Evolutionary conservation across 2,888 invertebrate species (phyloP), one percentile per base, ranked within the genome.

Genomic region (Campoplex nolae): DNA sequence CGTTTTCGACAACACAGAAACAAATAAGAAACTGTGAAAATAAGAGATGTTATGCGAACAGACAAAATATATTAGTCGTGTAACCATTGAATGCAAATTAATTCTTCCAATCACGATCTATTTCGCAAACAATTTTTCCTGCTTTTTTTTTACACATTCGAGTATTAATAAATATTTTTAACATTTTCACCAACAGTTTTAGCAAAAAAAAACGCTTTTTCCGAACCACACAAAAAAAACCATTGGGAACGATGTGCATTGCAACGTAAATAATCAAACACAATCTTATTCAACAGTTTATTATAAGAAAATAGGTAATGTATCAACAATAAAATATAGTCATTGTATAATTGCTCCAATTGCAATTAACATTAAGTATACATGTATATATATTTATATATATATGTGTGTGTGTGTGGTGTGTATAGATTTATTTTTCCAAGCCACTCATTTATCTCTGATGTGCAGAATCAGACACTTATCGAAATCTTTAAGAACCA

Each of bases 301-400:
- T 85, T 89, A 85, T 88, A 86, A 45, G 80, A 84, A 88, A 88
- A 89, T 86, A 89, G 88, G 67, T 83, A 85, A 78, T 86, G 84
- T 89, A 80, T 88, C 83, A 88, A 89, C 89, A 89, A 88, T 88
- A 88, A 89, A 85, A 85, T 84, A 84, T 85, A 84, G 65, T 87
- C 77, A 87, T 88, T 86, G 75, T 84, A 84, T 83, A 83, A 75
- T 77, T 88, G 76, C 79, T 86, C 77, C 86, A 67, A 88, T 85
- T 86, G 78, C 75, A 76, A 82, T 82, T 73, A n/a, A 70, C 90
- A 88, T 89, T 89, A 75, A 58, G 56, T 79, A 51, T 74, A 18
- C 89, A 88, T 82, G 86, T n/a, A 82, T 71, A 54, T 23, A 70
- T 75, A 71, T 67, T 67, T 82, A 48, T 78, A 48, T 67, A 54